Percentiles rank a stretch among this genome's conserved stretches.
These are phyloP conservation scores for Sprattus sprattus DNA, from an alignment of 2,113 vertebrate genomes.

Conservation along the genomic window DNA sequence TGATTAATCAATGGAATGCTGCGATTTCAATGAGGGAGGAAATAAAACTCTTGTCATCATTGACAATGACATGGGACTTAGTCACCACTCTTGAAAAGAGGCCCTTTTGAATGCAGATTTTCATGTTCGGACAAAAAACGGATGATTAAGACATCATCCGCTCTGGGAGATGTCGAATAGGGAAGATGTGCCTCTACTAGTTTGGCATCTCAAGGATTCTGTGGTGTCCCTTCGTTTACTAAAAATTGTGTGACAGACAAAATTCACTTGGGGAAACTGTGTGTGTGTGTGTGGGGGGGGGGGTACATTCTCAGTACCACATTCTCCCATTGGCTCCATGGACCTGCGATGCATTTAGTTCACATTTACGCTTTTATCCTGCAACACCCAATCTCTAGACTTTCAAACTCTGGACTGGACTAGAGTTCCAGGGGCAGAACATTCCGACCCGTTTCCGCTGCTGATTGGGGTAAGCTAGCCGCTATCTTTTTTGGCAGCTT, in stretches of 20 bases:
- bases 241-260: background rate
- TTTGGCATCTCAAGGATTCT: background rate
- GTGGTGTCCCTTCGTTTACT: background rate
- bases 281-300: background rate
- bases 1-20: background rate
- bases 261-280: background rate
- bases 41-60: background rate
- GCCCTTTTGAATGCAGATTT: background rate
- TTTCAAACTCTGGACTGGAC: background rate
- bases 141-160: background rate
- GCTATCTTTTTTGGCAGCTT: background rate
- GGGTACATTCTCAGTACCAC: background rate
- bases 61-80: background rate
- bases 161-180: background rate
- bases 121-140: background rate
- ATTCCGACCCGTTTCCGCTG: background rate
- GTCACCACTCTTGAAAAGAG: background rate
- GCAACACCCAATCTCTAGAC: background rate
- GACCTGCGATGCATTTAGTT: background rate
- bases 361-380: background rate
- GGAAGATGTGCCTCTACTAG: background rate
- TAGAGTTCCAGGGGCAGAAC: background rate
- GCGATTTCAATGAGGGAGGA: background rate
- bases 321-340: background rate
- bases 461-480: background rate